Conservation (phyloP, 2,888 invertebrate genomes). For the Myopa testacea region DNA sequence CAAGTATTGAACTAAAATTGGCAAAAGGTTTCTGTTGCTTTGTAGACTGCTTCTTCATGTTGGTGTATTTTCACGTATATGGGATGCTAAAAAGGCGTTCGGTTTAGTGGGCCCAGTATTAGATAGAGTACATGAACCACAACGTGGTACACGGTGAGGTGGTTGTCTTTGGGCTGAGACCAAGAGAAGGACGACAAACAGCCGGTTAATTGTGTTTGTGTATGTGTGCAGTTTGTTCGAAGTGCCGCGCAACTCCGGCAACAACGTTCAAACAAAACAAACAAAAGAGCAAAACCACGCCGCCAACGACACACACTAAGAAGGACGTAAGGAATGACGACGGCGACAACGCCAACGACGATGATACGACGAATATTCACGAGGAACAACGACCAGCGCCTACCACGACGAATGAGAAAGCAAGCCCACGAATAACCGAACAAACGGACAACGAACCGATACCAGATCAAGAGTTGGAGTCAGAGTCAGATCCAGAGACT, state of each 20-base stretch:
- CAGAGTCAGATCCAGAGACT: neutral
- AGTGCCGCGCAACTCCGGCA: constrained; percentile 48
- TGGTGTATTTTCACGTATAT: neutral
- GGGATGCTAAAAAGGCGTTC: neutral
- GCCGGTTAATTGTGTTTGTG: constrained; percentile 14
- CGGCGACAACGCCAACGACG: constrained; percentile 1
- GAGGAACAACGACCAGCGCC: constrained; percentile 18
- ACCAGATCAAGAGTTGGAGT: constrained; percentile 4
- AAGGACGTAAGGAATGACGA: constrained; percentile 12
- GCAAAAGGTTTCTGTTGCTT: constrained; percentile 6
- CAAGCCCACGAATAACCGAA: constrained; percentile 4
- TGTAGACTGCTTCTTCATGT: neutral
- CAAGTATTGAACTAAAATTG: neutral
- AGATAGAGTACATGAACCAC: neutral
- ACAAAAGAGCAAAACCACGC: constrained; percentile 28
- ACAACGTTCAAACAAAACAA: constrained; percentile 43
- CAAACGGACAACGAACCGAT: constrained; percentile 18
- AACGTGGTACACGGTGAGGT: constrained; percentile 10
- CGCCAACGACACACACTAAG: constrained; percentile 18
- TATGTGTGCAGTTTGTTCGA: constrained; percentile 19
- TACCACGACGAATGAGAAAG: constrained; percentile 1
- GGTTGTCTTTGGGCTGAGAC: neutral
- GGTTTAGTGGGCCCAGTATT: neutral
- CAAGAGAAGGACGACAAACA: constrained; percentile 14
- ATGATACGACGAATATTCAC: constrained; percentile 8